phyloP scores from a whole-genome alignment of 2,797 vertebrate genomes.

The Sebastes minor region DNA sequence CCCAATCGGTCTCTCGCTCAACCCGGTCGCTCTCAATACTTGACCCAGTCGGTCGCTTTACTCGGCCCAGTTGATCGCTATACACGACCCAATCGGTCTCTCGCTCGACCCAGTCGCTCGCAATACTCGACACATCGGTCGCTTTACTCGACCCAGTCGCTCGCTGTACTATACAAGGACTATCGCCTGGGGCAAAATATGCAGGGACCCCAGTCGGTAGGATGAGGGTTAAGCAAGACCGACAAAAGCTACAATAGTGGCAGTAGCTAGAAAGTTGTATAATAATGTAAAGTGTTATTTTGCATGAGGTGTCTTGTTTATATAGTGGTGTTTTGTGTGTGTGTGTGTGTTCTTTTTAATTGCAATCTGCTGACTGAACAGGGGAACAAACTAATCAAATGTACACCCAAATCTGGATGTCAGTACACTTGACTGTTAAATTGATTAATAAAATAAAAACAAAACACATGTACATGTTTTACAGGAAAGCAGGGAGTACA shows the following conservation, averaged over 20 bases:
- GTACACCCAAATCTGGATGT: background rate
- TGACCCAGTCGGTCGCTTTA: no score
- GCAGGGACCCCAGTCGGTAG: no score
- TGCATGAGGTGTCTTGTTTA: background rate
- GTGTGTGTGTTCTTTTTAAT: background rate
- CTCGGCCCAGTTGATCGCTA: rapidly evolving
- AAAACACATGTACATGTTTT: background rate
- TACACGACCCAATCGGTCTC: no score
- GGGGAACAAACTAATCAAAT: background rate
- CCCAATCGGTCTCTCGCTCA: no score
- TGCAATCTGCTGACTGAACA: background rate
- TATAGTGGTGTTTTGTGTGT: background rate
- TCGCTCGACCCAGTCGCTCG: no score
- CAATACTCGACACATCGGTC: no score
- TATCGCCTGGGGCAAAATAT: no score
- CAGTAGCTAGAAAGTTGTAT: background rate
- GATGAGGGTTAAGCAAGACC: background rate
- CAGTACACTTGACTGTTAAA: background rate
- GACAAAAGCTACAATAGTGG: background rate
- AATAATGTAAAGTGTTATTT: background rate
- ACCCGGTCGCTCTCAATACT: no score
- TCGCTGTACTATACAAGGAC: no score
- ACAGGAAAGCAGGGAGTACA: background rate
- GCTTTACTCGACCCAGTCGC: no score
- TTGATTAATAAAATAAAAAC: no score